Evolutionary conservation across 1,140 invertebrate genomes (phyloP).

Genomic region (Adelges cooleyi): DNA sequence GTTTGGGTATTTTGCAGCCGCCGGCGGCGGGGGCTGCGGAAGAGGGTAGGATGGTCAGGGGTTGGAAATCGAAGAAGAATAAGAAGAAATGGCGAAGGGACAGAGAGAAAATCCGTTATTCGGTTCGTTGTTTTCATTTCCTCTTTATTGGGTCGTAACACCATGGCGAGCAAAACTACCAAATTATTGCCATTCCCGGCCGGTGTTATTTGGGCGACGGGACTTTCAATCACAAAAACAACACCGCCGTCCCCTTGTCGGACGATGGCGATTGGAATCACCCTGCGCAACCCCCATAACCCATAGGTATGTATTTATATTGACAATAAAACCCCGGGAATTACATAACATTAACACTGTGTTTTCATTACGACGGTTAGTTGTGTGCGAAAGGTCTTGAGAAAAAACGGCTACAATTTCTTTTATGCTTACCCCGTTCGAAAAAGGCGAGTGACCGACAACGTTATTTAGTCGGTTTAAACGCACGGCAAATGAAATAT

Average conservation of each 20-base stretch:
- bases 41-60: no score
- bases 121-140: constrained; percentile 21
- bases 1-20: no score
- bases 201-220: not conserved
- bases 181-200: constrained; percentile 18
- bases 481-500: no score
- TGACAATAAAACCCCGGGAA: not conserved
- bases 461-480: no score
- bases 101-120: constrained; percentile 9
- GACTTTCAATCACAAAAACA: constrained; percentile 26
- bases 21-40: no score
- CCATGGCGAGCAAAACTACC: constrained; percentile 3
- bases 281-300: not conserved
- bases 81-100: not conserved
- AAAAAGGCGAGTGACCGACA: no score
- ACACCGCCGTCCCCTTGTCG: not conserved
- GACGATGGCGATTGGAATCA: not conserved
- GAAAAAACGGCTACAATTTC: no score
- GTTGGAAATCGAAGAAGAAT: no score
- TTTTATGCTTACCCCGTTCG: no score
- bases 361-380: no score
- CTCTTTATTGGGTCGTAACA: constrained; percentile 25
- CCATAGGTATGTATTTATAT: no score
- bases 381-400: no score
- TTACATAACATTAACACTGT: not conserved